Conservation (phyloP, 2,888 invertebrate genomes). For the Rhagonycha fulva region DNA sequence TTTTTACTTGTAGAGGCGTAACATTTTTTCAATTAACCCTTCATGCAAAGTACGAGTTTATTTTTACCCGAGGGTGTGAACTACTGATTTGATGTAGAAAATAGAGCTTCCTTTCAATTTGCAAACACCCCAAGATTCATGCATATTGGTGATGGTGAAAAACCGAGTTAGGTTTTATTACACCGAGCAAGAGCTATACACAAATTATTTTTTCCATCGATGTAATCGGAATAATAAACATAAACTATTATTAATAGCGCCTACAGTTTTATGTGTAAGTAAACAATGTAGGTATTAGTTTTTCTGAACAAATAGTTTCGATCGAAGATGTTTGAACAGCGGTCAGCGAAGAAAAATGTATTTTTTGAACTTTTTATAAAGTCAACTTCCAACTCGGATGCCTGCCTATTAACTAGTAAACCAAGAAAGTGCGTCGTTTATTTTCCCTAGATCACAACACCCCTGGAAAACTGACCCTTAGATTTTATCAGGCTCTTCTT, state of each 20-base stretch:
- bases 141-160: neutral
- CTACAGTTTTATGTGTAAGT: neutral
- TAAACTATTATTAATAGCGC: neutral
- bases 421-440: conserved; percentile 50
- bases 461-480: conserved; percentile 51
- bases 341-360: conserved; percentile 5
- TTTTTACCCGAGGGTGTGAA: neutral
- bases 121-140: neutral
- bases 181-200: neutral
- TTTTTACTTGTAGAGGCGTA: neutral
- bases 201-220: neutral
- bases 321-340: conserved; percentile 6
- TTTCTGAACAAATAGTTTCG: conserved; percentile 1
- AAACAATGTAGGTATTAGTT: conserved; percentile 1
- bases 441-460: conserved; percentile 51
- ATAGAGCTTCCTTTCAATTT: neutral
- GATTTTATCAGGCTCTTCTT: conserved; percentile 55
- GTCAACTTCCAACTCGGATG: conserved; percentile 40
- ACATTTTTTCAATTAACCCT: neutral
- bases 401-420: conserved; percentile 54
- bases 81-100: neutral
- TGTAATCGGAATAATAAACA: neutral
- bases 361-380: conserved; percentile 44
- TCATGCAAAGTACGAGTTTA: neutral
- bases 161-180: neutral